Base-by-base conservation (phyloP, 2,113 vertebrate species). In the Sciurus niger region DNA sequence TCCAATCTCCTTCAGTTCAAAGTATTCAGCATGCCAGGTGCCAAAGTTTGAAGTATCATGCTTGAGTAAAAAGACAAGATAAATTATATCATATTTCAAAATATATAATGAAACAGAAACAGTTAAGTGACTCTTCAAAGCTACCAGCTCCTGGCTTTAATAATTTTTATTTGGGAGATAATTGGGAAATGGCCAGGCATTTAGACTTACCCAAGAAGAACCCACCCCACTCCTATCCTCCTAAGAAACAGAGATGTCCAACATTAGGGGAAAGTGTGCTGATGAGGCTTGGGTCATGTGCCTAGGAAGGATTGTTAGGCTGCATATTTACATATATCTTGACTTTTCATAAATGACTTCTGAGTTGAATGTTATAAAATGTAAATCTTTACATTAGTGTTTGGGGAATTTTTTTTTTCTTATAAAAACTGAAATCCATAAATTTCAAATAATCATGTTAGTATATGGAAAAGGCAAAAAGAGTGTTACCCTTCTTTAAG, bases 171-270 rank as follows among this genome's bases (percentile, higher is more conserved):
- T 74, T 90, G 10, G 1, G 60, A 63, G 25, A 6, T 73, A 77
- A 72, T 12, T 85, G 32, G 10, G 63, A 84, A 84, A 65, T 32
- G 11, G 0, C 51, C n/a, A 68, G 53, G 0, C 22, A 74, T 74
- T n/a, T 32, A 7, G 4, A 37, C 24, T 86, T 34, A 46, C 0
- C 6, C n/a, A 30, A 85, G 40, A 20, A 11, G 32, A 65, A 17
- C 1, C 6, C 28, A 6, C 18, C 2, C 9, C 0, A 16, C 1
- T 4, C 43, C 1, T 4, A 48, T 14, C 6, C 28, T 58, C 14
- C 46, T n/a, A 28, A 28, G n/a, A 74, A 84, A 34, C n/a, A 86
- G 12, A 79, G 63, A 13, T 25, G 10, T 43, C 3, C 37, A 84
- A 17, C 2, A 4, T 55, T 37, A 34, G n/a, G 37, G 37, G 43